Evolutionary conservation across 2,888 invertebrate species (phyloP), one percentile per base, ranked within the genome.

Genomic region (Campaea margaritaria): DNA sequence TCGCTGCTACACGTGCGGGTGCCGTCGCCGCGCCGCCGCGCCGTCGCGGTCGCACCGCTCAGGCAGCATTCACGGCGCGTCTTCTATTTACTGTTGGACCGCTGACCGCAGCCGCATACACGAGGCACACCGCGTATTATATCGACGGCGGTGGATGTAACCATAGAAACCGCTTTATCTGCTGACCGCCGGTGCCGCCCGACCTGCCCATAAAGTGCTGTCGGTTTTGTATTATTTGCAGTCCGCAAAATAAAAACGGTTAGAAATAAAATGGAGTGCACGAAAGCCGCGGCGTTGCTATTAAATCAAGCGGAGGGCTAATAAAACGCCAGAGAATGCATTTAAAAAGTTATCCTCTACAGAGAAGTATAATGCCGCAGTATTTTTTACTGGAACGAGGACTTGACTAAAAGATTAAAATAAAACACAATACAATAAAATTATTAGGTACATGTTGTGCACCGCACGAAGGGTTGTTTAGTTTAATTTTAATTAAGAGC

Each of bases 391-490:
- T 14, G 45, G 45, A 53, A 46, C 56, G 28, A 49, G 48, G n/a
- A 4, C 4, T 2, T 4, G 21, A 5, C 14, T 8, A 13, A 13
- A 10, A 28, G 45, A 52, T 21, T 53, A 62, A 59, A 41, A 27
- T 54, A 50, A 58, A 59, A 52, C 48, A 31, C 31, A 9, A 9
- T 7, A 31, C 8, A 9, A 62, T 49, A 42, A 39, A 49, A 68
- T 47, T 58, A 69, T 69, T 67, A 69, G n/a, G n/a, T n/a, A n/a
- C 60, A 58, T 47, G 21, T 21, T 61, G 62, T 64, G 58, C 58
- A 54, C 61, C 44, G 64, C 56, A 50, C 21, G 54, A 56, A 60
- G 62, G 60, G 38, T 60, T 47, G 56, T 69, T 50, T 58, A 49
- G 51, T 62, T 60, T 43, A 55, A 59, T 63, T 59, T 50, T 58